These are phyloP conservation scores for Sipha flava DNA, from an alignment of 1,140 invertebrate species.

Conservation along the genomic window DNA sequence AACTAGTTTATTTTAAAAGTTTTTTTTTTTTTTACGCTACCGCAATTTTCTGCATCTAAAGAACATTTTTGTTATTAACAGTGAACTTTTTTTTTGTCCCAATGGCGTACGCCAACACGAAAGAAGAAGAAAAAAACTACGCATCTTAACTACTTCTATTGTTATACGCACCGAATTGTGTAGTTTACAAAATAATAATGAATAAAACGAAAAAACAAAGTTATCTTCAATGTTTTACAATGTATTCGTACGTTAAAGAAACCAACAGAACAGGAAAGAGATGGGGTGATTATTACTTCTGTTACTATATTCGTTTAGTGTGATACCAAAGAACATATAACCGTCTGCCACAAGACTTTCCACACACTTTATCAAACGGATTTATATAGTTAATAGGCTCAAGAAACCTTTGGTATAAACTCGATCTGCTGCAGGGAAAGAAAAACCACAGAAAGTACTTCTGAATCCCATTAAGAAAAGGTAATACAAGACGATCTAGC, in stretches of 20 bases:
- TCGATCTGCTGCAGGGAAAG: not conserved
- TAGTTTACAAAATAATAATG: constrained; percentile 14
- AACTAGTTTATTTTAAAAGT: constrained; percentile 18
- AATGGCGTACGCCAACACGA: not conserved
- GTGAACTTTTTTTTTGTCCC: not conserved
- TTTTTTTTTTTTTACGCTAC: not conserved
- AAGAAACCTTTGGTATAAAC: constrained; percentile 15
- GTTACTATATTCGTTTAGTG: not conserved
- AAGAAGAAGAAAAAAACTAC: not conserved
- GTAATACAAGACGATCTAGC: not conserved
- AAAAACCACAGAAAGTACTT: constrained; percentile 25
- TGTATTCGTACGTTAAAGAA: not conserved
- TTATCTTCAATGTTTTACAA: not conserved
- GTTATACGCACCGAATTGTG: not conserved
- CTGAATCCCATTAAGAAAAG: constrained; percentile 14
- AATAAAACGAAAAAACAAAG: constrained; percentile 17
- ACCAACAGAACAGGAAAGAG: not conserved
- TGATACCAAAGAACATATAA: not conserved
- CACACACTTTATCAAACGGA: not conserved
- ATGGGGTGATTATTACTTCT: not conserved
- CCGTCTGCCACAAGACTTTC: not conserved
- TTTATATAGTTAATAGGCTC: constrained; percentile 9
- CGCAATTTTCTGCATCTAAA: not conserved
- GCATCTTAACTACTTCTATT: constrained; percentile 2
- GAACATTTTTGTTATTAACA: constrained; percentile 1